Conservation (phyloP, 2,888 invertebrate species). For the Rugalucina vietnamica region DNA sequence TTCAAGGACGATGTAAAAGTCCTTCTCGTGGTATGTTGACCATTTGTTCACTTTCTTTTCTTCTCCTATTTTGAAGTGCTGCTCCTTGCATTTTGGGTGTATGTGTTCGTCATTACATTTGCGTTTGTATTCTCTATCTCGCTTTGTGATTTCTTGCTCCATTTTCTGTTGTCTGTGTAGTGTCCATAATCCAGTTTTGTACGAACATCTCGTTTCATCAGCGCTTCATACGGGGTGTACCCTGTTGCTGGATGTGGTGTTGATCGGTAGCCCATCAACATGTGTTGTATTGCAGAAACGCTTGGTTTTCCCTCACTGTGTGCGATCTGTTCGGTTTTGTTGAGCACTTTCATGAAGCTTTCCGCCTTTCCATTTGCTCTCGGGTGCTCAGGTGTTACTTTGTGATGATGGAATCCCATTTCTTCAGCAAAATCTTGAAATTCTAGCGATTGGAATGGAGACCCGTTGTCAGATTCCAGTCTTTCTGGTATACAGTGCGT, state of each 20-base stretch:
- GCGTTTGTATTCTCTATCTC: conserved; percentile 27
- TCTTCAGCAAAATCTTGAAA: conserved; percentile 26
- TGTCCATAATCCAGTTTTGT: conserved; percentile 26
- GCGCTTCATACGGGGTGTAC: too few species aligned
- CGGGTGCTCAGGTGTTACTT: too few species aligned
- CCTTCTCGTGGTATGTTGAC: conserved; percentile 13
- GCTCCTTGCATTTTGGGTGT: conserved; percentile 1
- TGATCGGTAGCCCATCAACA: conserved; percentile 33
- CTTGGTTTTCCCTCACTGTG: conserved; percentile 14
- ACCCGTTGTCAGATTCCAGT: conserved; percentile 22
- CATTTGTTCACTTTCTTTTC: conserved; percentile 22
- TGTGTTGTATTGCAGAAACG: neutral
- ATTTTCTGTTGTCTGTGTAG: neutral
- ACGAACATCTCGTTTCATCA: conserved; percentile 23
- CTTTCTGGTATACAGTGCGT: conserved; percentile 25
- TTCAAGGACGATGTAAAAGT: conserved; percentile 19
- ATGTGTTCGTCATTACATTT: conserved; percentile 16
- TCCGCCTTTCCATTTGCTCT: too few species aligned
- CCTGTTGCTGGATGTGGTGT: too few species aligned
- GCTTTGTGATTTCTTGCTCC: conserved; percentile 4
- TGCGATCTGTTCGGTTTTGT: too few species aligned
- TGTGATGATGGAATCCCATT: conserved; percentile 27
- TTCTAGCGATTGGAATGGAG: too few species aligned
- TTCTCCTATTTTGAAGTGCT: conserved; percentile 8
- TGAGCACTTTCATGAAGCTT: too few species aligned